phyloP scores from a whole-genome alignment of 2,888 invertebrate genomes.

The Luffia ferchaultella region DNA sequence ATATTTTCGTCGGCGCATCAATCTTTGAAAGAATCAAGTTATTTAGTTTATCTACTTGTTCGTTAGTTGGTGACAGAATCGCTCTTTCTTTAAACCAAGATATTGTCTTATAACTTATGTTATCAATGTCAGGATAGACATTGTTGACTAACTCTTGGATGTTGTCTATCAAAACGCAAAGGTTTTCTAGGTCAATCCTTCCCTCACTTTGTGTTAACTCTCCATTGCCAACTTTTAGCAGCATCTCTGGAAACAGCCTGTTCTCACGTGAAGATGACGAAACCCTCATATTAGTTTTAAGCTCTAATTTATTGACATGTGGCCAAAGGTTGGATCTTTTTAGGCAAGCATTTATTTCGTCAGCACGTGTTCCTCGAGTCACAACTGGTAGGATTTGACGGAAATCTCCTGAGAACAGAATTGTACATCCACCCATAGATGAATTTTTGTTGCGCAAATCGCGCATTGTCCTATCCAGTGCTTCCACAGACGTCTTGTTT shows the following conservation, averaged over 20 bases:
- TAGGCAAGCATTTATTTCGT: conserved; percentile 13
- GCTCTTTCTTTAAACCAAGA: conserved; percentile 16
- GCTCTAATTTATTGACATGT: conserved; percentile 15
- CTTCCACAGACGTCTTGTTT: no score
- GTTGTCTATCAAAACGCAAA: conserved; percentile 7
- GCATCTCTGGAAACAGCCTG: background rate
- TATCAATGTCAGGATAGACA: conserved; percentile 15
- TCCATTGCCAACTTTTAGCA: background rate
- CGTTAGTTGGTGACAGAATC: conserved; percentile 15
- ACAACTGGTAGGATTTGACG: conserved; percentile 18
- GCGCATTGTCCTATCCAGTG: no score
- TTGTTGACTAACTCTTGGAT: conserved; percentile 11
- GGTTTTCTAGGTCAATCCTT: background rate
- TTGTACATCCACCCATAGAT: conserved; percentile 11
- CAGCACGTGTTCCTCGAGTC: conserved; percentile 15
- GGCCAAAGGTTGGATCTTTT: conserved; percentile 18
- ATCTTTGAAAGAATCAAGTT: conserved; percentile 11
- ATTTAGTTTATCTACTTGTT: conserved; percentile 15
- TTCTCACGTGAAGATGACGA: conserved; percentile 10
- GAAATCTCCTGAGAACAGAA: conserved; percentile 17
- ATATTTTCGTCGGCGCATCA: conserved; percentile 14
- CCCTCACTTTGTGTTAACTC: conserved; percentile 16
- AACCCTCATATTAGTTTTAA: conserved; percentile 19
- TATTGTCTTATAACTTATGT: conserved; percentile 14
- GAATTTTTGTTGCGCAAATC: background rate